Conservation (phyloP, 2,888 invertebrate species). For the Plagiodera versicolora region DNA sequence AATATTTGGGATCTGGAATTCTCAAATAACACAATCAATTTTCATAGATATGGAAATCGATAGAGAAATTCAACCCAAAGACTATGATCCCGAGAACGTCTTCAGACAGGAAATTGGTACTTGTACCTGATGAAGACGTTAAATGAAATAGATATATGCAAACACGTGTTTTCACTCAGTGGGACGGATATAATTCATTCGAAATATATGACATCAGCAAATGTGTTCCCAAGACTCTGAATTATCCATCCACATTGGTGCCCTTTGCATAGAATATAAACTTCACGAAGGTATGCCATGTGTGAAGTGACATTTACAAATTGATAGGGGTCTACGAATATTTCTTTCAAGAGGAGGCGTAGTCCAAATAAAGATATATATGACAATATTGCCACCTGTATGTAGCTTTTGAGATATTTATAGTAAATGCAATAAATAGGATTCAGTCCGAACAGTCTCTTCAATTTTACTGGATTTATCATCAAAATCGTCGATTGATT, state of each 20-base stretch:
- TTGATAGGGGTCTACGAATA: not conserved
- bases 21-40: no score
- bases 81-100: not conserved
- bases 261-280: constrained; percentile 10
- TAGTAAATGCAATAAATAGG: no score
- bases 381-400: no score
- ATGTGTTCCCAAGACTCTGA: constrained; percentile 30
- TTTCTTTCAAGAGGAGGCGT: no score
- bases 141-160: constrained; percentile 1
- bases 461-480: no score
- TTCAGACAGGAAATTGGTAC: not conserved
- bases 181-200: constrained; percentile 18
- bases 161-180: constrained; percentile 10
- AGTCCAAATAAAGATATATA: no score
- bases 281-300: not conserved
- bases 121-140: not conserved
- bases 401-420: no score
- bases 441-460: no score
- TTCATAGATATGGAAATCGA: no score
- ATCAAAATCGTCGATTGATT: no score
- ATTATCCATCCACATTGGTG: constrained; percentile 28
- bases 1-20: no score
- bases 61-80: no score
- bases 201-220: constrained; percentile 23
- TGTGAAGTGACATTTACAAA: constrained; percentile 4